These are phyloP conservation scores for Drosophila koepferae DNA, from an alignment of 2,888 invertebrate genomes.

Conservation along the genomic window DNA sequence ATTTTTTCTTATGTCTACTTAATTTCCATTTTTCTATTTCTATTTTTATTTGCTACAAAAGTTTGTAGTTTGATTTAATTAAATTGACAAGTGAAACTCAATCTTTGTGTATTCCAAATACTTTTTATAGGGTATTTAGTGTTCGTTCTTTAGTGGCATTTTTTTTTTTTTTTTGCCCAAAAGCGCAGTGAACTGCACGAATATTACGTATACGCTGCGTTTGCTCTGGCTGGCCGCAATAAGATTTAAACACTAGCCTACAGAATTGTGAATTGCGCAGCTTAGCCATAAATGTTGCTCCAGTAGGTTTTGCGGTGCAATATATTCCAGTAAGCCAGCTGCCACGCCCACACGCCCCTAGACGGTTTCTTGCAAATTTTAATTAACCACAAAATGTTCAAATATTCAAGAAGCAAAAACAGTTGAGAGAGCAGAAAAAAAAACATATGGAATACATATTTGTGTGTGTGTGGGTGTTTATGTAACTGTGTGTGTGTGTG, in stretches of 20 bases:
- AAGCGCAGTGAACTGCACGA: too few relatives aligned
- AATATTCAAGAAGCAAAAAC: slow-evolving; percentile 48
- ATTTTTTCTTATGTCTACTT: too few relatives aligned
- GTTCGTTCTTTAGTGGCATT: too few relatives aligned
- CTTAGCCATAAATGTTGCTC: neutral
- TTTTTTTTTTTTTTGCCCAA: too few relatives aligned
- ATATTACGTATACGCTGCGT: too few relatives aligned
- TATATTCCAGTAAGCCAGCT: neutral
- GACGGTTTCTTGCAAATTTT: slow-evolving; percentile 60
- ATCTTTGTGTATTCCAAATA: too few relatives aligned
- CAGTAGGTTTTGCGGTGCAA: slow-evolving; percentile 12
- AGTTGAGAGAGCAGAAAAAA: neutral
- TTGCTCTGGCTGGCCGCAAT: slow-evolving; percentile 1
- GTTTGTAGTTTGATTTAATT: too few relatives aligned
- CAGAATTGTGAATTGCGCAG: neutral
- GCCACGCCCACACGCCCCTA: neutral
- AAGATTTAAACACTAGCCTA: neutral
- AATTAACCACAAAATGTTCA: slow-evolving; percentile 68
- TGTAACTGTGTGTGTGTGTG: neutral
- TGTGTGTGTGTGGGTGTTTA: slow-evolving; percentile 8
- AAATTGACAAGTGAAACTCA: too few relatives aligned
- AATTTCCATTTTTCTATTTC: too few relatives aligned
- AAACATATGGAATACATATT: neutral
- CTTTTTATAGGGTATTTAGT: too few relatives aligned
- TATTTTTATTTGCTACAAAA: too few relatives aligned